A percentile compares a stretch with the other conserved stretches of the same genome.
phyloP scores from a whole-genome alignment of 2,113 vertebrate genomes.

The Rhinopomastus cyanomelas region DNA sequence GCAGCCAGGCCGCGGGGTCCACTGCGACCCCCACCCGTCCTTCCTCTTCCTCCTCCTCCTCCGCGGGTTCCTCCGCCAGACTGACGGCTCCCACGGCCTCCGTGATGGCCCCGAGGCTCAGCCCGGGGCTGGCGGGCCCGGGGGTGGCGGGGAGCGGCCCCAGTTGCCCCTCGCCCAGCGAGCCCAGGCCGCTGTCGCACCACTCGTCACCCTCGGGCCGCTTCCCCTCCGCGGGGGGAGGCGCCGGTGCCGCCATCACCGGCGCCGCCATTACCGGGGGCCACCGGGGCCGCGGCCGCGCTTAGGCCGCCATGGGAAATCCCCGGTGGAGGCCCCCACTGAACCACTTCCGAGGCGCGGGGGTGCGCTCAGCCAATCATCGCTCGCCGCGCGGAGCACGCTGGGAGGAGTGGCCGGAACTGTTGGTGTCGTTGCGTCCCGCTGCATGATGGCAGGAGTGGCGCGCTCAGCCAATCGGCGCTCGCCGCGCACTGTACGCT shows the following conservation, averaged over 20 bases:
- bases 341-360: background rate
- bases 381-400: no score
- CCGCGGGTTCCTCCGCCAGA: background rate
- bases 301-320: conserved; percentile 70
- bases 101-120: conserved; percentile 56
- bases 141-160: conserved; percentile 23
- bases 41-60: background rate
- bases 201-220: conserved; percentile 17
- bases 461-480: no score
- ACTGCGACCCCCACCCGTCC: background rate
- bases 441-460: no score
- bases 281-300: conserved; percentile 76
- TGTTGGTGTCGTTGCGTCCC: no score
- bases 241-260: background rate
- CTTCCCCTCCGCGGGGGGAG: background rate
- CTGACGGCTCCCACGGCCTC: background rate
- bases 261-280: background rate
- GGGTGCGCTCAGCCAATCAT: background rate
- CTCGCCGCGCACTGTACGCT: no score
- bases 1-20: conserved; percentile 52
- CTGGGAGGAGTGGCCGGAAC: background rate
- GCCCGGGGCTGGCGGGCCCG: background rate
- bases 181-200: conserved; percentile 84
- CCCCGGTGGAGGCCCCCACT: background rate
- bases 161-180: conserved; percentile 59